A percentile compares a stretch with the other conserved stretches of the same genome.
These are phyloP conservation scores for Ariopsis seemanni DNA, from an alignment of 2,113 vertebrate species.

Conservation along the genomic window DNA sequence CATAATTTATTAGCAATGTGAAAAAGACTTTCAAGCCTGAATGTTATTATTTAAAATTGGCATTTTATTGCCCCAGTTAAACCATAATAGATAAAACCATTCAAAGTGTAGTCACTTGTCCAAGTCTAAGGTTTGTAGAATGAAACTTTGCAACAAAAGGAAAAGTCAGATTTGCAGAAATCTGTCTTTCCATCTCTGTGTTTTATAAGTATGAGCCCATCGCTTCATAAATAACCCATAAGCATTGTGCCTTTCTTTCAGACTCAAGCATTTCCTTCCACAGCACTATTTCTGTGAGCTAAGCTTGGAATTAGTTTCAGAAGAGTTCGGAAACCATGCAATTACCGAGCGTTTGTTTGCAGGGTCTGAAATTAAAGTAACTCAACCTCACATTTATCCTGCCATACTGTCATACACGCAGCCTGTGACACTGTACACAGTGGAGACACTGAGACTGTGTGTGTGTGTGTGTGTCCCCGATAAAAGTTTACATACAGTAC, in stretches of 20 bases:
- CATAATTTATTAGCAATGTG: conserved; percentile 17
- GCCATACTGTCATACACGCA: conserved; percentile 37
- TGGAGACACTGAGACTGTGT: conserved; percentile 28
- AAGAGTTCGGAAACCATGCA: conserved; percentile 47
- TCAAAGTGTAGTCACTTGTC: neutral
- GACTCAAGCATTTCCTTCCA: conserved; percentile 54
- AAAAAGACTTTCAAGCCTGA: conserved; percentile 20
- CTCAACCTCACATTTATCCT: conserved; percentile 54
- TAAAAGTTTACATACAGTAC: too few species aligned
- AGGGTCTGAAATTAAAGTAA: conserved; percentile 46
- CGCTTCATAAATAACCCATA: conserved; percentile 43
- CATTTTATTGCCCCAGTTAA: conserved; percentile 8
- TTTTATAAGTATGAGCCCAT: conserved; percentile 50
- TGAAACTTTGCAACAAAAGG: neutral
- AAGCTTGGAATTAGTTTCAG: conserved; percentile 42
- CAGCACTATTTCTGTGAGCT: conserved; percentile 51
- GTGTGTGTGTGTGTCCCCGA: neutral
- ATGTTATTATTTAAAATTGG: conserved; percentile 16
- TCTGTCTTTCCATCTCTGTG: conserved; percentile 55
- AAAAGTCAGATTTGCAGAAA: conserved; percentile 12
- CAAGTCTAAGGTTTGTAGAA: neutral
- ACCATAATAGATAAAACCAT: conserved; percentile 1
- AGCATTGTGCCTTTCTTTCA: conserved; percentile 56
- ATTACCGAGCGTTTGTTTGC: conserved; percentile 50
- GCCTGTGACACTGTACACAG: conserved; percentile 33